These are phyloP conservation scores for Clivina fossor DNA, from an alignment of 2,888 invertebrate species.

Conservation along the genomic window DNA sequence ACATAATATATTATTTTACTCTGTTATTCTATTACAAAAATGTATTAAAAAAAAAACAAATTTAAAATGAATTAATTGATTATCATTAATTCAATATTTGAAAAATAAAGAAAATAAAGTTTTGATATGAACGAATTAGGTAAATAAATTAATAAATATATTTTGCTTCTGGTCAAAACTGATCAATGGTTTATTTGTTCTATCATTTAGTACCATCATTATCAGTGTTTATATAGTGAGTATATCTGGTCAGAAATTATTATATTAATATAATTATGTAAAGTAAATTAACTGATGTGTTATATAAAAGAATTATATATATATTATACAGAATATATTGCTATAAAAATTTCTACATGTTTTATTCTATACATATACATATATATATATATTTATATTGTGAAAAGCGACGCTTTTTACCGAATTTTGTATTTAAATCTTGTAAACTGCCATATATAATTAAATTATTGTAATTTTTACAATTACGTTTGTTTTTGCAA, in stretches of 20 bases:
- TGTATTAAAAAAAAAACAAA: no score
- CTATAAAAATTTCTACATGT: constrained; percentile 34
- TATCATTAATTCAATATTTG: no score
- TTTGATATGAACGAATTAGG: no score
- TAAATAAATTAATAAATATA: no score
- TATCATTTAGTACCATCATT: constrained; percentile 43
- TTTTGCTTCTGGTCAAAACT: no score
- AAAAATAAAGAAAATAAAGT: no score
- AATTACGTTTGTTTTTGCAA: constrained; percentile 32
- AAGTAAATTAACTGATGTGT: constrained; percentile 46
- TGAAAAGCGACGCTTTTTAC: constrained; percentile 32
- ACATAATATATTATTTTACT: no score
- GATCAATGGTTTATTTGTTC: constrained; percentile 40
- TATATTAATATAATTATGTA: constrained; percentile 48
- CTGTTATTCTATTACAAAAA: no score
- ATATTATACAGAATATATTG: constrained; percentile 29
- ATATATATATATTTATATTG: constrained; percentile 34
- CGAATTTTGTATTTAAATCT: constrained; percentile 30
- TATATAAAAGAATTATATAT: constrained; percentile 26
- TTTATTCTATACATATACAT: no score
- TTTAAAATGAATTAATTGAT: no score
- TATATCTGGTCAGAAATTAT: constrained; percentile 53
- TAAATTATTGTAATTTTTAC: constrained; percentile 34
- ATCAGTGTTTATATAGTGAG: constrained; percentile 49
- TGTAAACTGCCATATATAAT: constrained; percentile 32